A percentile compares a stretch with the other conserved stretches of the same genome.
Evolutionary conservation across 2,113 vertebrate species (phyloP).

Genomic region (Megaptera novaeangliae): DNA sequence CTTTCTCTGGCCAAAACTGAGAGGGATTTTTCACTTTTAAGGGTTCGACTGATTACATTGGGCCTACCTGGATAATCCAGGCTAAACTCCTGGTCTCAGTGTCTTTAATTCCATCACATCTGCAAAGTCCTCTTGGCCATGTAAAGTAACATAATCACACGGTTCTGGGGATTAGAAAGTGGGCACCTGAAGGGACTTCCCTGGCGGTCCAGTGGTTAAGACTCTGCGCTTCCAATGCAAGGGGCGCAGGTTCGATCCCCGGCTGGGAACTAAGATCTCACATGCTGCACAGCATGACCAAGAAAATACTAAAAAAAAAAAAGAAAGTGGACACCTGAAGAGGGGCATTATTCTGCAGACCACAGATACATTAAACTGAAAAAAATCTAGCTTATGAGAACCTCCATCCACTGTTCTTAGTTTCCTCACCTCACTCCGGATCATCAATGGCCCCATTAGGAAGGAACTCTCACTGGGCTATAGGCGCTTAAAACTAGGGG

Average conservation of each 20-base stretch:
- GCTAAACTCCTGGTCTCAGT: fast-evolving
- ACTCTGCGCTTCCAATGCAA: too few relatives aligned
- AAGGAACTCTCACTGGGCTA: neutral
- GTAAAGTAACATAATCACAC: too few relatives aligned
- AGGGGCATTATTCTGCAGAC: neutral
- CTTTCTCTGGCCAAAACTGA: neutral
- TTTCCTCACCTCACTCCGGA: neutral
- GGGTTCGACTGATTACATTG: neutral
- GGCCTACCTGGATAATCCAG: neutral
- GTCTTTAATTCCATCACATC: neutral
- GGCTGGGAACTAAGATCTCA: too few relatives aligned
- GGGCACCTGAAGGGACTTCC: too few relatives aligned
- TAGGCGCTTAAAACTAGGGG: fast-evolving
- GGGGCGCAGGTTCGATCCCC: too few relatives aligned
- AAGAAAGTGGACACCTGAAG: neutral
- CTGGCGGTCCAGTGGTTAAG: too few relatives aligned
- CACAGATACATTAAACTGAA: neutral
- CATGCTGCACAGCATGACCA: too few relatives aligned
- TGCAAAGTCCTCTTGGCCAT: neutral
- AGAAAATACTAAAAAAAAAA: too few relatives aligned
- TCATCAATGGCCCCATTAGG: neutral
- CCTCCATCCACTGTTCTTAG: neutral
- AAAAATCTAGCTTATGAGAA: neutral
- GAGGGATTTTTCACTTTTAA: neutral
- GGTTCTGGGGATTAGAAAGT: neutral